Conservation (phyloP, 1,140 invertebrate species). For the Wasmannia auropunctata region DNA sequence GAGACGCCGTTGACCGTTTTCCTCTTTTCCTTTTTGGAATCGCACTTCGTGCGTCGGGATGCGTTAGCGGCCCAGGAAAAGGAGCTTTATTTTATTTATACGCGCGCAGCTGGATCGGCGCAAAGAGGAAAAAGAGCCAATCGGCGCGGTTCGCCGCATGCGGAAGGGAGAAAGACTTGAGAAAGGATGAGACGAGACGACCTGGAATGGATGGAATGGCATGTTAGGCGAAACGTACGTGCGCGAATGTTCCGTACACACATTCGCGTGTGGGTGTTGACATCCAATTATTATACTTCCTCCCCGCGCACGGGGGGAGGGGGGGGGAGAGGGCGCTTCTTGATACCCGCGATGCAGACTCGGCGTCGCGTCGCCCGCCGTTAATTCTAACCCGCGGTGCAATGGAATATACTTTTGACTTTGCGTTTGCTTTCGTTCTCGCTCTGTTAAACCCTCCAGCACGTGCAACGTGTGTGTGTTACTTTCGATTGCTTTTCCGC, state of each 20-base stretch:
- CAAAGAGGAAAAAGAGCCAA: not conserved
- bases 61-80: constrained; percentile 36
- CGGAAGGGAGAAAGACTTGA: not conserved
- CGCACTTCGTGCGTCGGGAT: constrained; percentile 39
- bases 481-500: constrained; percentile 48
- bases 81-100: constrained; percentile 63
- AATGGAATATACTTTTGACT: constrained; percentile 41
- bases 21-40: constrained; percentile 19
- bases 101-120: constrained; percentile 7
- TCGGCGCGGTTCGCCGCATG: not conserved
- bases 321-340: no score
- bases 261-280: constrained; percentile 48
- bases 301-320: not conserved
- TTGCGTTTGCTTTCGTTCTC: constrained; percentile 43
- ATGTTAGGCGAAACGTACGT: constrained; percentile 46
- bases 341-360: not conserved
- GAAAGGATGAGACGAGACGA: constrained; percentile 29
- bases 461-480: not conserved
- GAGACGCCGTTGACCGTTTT: constrained; percentile 11
- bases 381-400: not conserved
- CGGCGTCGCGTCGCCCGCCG: not conserved
- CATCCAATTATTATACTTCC: constrained; percentile 64
- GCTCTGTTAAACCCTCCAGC: constrained; percentile 49
- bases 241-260: constrained; percentile 29
- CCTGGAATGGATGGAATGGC: constrained; percentile 50